Evolutionary conservation across 2,113 vertebrate species (phyloP).

Genomic region (Ibidorhyncha struthersii): DNA sequence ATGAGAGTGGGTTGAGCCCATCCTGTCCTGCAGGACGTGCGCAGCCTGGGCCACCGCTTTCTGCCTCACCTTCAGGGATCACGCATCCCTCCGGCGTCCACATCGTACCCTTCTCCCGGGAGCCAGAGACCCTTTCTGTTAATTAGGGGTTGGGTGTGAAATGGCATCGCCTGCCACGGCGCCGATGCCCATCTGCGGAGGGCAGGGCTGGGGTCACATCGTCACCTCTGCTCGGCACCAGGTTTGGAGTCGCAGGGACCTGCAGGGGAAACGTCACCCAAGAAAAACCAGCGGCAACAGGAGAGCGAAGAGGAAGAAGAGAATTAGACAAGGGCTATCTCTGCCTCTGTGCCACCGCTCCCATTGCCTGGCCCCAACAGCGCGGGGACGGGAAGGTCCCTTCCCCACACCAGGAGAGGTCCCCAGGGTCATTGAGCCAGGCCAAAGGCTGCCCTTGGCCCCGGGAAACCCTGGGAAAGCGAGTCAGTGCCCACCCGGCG

Average conservation of each 20-base stretch:
- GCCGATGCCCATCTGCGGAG: fast-evolving
- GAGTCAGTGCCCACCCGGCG: not conserved
- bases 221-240: not conserved
- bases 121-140: not conserved
- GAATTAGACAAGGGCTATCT: not conserved
- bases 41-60: not conserved
- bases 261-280: not conserved
- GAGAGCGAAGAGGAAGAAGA: not conserved
- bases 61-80: not conserved
- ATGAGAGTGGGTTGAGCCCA: not conserved
- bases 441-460: not conserved
- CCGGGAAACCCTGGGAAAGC: fast-evolving
- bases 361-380: not conserved
- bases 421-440: not conserved
- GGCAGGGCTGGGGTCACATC: not conserved
- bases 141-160: not conserved
- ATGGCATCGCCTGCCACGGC: fast-evolving
- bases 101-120: fast-evolving
- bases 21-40: fast-evolving
- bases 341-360: not conserved
- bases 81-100: not conserved
- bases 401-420: not conserved
- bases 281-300: not conserved
- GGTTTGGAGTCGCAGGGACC: not conserved
- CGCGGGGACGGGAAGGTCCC: fast-evolving